phyloP scores from a whole-genome alignment of 2,797 vertebrate species.

The Myotis findleyi region DNA sequence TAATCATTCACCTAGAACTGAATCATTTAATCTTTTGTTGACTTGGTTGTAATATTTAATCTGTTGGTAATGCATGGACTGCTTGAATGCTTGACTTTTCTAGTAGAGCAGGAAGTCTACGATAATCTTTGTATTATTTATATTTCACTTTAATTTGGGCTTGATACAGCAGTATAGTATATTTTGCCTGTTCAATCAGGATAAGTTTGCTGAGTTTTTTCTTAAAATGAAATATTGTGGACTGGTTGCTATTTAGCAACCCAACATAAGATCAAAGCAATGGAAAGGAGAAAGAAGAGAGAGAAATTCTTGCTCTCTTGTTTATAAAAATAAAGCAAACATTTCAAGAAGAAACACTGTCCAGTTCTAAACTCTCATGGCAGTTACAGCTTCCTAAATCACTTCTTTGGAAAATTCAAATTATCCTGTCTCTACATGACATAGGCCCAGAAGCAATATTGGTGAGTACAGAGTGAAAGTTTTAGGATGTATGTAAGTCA shows the following conservation, averaged over 20 bases:
- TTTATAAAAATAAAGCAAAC: slow-evolving; percentile 89
- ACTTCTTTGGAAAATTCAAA: slow-evolving; percentile 44
- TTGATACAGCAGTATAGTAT: neutral
- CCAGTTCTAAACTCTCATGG: slow-evolving; percentile 75
- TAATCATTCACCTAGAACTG: neutral
- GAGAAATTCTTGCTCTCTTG: slow-evolving; percentile 77
- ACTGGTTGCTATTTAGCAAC: slow-evolving; percentile 28
- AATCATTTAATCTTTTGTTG: neutral
- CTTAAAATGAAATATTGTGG: neutral
- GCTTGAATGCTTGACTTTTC: neutral
- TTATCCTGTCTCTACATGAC: neutral
- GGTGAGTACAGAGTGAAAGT: neutral
- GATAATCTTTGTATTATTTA: neutral
- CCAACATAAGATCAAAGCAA: slow-evolving; percentile 43
- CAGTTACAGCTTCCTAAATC: slow-evolving; percentile 75
- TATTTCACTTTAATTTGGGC: neutral
- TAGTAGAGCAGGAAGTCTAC: neutral
- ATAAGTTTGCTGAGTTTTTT: neutral
- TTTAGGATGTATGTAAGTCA: neutral
- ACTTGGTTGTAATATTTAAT: neutral
- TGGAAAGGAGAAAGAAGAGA: neutral
- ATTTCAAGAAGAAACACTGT: slow-evolving; percentile 81
- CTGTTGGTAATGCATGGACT: neutral
- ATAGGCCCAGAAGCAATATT: neutral
- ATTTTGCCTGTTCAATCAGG: neutral